Conservation (phyloP, 2,888 invertebrate species). For the Heteropelma amictum region DNA sequence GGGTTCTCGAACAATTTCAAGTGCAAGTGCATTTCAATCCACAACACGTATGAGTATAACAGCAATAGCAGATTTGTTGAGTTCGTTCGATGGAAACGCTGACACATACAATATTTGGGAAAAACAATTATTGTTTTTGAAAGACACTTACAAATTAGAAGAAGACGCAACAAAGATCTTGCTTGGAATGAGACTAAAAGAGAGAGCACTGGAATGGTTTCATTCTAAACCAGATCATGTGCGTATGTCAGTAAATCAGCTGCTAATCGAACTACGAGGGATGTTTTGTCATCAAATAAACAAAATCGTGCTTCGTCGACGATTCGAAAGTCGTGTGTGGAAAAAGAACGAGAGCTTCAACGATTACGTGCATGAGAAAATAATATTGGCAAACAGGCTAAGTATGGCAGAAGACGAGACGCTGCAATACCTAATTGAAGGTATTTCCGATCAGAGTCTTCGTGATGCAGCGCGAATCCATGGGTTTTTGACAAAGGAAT, state of each 20-base stretch:
- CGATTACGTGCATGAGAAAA: no score
- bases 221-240: no score
- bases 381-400: background rate
- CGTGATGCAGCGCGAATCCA: background rate
- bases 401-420: background rate
- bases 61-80: no score
- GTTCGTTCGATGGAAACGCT: no score
- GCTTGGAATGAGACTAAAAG: background rate
- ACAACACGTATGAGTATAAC: no score
- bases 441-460: background rate
- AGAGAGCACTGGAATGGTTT: background rate
- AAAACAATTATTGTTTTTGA: background rate
- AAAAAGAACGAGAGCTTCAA: background rate
- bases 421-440: background rate
- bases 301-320: background rate
- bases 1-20: no score
- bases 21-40: no score
- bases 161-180: background rate
- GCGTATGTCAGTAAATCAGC: background rate
- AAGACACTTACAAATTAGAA: background rate
- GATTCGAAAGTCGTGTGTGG: background rate
- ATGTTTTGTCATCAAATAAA: background rate
- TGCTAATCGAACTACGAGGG: background rate
- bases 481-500: background rate
- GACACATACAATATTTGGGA: no score